Base-by-base conservation (phyloP, 2,888 invertebrate species). In the Ptychoptera albimana region DNA sequence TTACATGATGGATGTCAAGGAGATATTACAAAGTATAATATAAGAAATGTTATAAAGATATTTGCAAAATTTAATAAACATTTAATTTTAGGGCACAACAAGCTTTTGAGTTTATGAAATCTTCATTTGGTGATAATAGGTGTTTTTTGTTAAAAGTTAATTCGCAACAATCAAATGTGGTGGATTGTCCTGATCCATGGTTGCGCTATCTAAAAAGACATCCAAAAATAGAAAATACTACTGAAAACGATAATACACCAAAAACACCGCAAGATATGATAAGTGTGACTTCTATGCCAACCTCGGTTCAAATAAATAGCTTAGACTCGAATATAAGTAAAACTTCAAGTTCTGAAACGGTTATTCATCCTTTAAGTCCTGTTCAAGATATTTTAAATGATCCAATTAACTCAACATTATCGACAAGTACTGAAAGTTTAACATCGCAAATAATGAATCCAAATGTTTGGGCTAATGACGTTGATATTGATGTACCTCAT, bases 71-170 rank as follows among this genome's bases (percentile, higher is more conserved):
- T 30, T 39, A 35, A 31, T 14, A 31, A 2, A 23, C n/a, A 43
- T 44, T 39, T 39, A 43, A 41, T 69, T 72, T 51, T 60, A 92
- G 91, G 60, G 88, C 91, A 44, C 84, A 84, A 58, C 74, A 79
- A 50, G 70, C 82, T 45, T 92, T 84, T 67, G 84, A 87, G 55
- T 76, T 78, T 50, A 74, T 97, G 60, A 88, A 91, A 66, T 77
- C 82, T 43, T 79, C 82, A 11, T 96, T 88, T 69, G 94, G 94
- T 10, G 73, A 78, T 34, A 74, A 77, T 54, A 82, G 83, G 59
- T 94, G 94, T 63, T 92, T 93, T 60, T 70, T 96, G 55, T 69
- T 97, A 46, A 78, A 81, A 60, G 82, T 94, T 50, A 97, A 96
- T 67, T 93, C 94, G 1, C 73, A 79, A 53, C 74, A 71, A 42